Percentiles rank a stretch among this genome's conserved stretches.
These are phyloP conservation scores for Xenopus laevis DNA, from an alignment of 2,113 vertebrate genomes.

Conservation along the genomic window DNA sequence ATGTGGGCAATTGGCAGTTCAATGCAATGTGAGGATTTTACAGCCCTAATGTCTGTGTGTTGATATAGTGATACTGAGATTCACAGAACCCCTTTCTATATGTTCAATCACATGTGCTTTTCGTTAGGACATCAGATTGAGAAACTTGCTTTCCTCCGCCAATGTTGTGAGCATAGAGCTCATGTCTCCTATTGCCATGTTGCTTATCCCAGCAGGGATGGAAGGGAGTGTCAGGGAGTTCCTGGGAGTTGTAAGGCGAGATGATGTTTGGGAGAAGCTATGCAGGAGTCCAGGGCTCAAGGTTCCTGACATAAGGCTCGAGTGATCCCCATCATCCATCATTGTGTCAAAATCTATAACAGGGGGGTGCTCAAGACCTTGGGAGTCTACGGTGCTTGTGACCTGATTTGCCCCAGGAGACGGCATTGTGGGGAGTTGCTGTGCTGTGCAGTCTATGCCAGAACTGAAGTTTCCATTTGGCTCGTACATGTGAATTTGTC, in stretches of 20 bases:
- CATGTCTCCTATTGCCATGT: slow-evolving; percentile 99
- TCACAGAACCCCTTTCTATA: no score
- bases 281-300: slow-evolving; percentile 91
- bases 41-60: slow-evolving; percentile 48
- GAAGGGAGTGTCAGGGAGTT: slow-evolving; percentile 89
- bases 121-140: slow-evolving; percentile 95
- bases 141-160: slow-evolving; percentile 94
- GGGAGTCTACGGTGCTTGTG: slow-evolving; percentile 89
- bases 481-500: slow-evolving; percentile 88
- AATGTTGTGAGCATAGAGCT: slow-evolving; percentile 96
- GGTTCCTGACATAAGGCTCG: slow-evolving; percentile 90
- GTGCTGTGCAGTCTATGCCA: slow-evolving; percentile 61
- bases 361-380: slow-evolving; percentile 75
- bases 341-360: slow-evolving; percentile 96
- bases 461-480: slow-evolving; percentile 63
- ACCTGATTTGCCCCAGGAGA: slow-evolving; percentile 91
- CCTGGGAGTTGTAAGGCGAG: slow-evolving; percentile 91
- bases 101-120: no score
- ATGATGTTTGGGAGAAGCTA: slow-evolving; percentile 94
- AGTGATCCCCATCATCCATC: slow-evolving; percentile 94
- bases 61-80: no score
- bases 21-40: neutral
- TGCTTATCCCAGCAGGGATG: slow-evolving; percentile 86
- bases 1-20: neutral
- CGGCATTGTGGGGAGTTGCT: slow-evolving; percentile 66